Conservation (phyloP, 2,113 vertebrate genomes). For the Progne subis region DNA sequence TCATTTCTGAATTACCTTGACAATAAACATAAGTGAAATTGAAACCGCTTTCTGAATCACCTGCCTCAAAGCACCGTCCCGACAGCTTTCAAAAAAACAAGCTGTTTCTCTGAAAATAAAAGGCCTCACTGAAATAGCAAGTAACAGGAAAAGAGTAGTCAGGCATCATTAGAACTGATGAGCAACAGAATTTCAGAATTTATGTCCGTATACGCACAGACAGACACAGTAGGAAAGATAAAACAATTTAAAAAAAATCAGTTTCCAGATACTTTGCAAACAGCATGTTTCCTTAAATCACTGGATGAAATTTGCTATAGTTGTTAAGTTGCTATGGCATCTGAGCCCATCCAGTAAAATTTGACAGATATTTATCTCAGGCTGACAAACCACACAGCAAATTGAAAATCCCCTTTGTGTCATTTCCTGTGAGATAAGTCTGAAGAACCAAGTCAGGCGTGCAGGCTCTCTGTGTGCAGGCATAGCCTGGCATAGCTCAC, state of each 20-base stretch:
- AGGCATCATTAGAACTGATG: not conserved
- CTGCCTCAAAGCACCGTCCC: not conserved
- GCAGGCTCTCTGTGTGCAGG: not conserved
- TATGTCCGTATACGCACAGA: not conserved
- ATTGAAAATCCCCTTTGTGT: constrained; percentile 57
- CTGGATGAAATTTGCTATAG: not conserved
- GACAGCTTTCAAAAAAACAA: not conserved
- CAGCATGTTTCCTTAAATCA: not conserved
- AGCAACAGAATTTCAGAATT: not conserved
- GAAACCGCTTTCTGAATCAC: not conserved
- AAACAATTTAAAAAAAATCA: not conserved
- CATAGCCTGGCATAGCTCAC: not conserved
- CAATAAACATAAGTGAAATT: not conserved
- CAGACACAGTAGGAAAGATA: not conserved
- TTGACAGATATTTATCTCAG: not conserved
- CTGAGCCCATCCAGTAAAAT: not conserved
- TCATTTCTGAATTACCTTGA: not conserved
- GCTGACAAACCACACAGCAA: constrained; percentile 36
- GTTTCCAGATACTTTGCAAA: not conserved
- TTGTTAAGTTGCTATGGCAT: not conserved
- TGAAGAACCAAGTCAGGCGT: not conserved
- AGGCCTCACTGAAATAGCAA: not conserved
- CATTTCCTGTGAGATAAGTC: constrained; percentile 67
- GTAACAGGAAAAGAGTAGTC: not conserved
- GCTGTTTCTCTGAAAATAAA: not conserved